phyloP scores from a whole-genome alignment of 2,113 vertebrate species.

The Rhinolophus sinicus region DNA sequence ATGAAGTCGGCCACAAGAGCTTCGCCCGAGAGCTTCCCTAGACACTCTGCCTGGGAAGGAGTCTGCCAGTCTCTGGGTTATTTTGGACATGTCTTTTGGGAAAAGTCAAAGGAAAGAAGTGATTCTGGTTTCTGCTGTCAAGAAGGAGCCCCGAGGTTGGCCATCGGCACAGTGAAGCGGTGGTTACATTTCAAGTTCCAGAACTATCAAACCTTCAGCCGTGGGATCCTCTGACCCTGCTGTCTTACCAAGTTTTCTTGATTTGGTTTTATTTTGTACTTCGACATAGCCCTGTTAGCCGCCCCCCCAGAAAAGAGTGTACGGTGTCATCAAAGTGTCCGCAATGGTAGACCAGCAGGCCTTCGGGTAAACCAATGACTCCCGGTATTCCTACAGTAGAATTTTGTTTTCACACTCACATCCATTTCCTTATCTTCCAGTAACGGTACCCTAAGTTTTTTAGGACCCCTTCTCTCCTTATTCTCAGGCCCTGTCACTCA shows the following conservation, averaged over 20 bases:
- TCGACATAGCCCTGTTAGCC: not conserved
- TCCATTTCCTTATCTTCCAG: not conserved
- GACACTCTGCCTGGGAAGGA: not conserved
- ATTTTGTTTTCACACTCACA: rapidly evolving
- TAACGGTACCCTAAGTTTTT: rapidly evolving
- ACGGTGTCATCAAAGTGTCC: not conserved
- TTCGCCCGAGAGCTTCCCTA: not conserved
- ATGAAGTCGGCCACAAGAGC: rapidly evolving
- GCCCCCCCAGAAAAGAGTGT: too few species aligned
- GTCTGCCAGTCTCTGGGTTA: not conserved
- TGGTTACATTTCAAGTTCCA: too few species aligned
- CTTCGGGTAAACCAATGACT: rapidly evolving
- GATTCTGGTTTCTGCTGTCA: not conserved
- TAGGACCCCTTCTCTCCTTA: too few species aligned
- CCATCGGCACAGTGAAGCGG: not conserved
- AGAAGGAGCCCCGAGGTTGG: not conserved
- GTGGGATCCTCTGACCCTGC: too few species aligned
- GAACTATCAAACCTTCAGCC: too few species aligned
- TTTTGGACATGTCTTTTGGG: not conserved
- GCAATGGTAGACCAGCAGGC: not conserved
- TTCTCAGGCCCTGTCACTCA: rapidly evolving
- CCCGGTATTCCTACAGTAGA: not conserved
- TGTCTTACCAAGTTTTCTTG: not conserved
- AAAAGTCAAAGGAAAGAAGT: not conserved
- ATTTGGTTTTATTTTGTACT: not conserved